phyloP scores from a whole-genome alignment of 2,797 vertebrate species.

The Bovichtus variegatus region DNA sequence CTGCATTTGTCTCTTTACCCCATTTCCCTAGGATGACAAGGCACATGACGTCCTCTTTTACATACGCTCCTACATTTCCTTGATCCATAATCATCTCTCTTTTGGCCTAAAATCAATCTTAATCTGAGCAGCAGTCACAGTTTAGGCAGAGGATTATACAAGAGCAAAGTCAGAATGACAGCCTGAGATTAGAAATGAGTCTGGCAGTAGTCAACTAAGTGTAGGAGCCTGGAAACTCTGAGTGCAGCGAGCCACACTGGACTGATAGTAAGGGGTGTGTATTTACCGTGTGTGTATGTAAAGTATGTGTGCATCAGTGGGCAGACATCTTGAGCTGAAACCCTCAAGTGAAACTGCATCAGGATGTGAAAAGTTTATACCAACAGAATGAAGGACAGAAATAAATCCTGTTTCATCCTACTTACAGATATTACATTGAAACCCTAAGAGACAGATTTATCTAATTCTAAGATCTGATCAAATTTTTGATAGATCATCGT shows the following conservation, averaged over 20 bases:
- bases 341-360: conserved; percentile 19
- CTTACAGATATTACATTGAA: not conserved
- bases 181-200: conserved; percentile 63
- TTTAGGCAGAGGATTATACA: conserved; percentile 58
- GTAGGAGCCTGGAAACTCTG: conserved; percentile 34
- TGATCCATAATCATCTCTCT: conserved; percentile 30
- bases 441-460: not conserved
- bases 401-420: not conserved
- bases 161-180: conserved; percentile 56
- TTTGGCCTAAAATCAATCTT: conserved; percentile 49
- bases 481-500: not conserved
- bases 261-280: not conserved
- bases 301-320: conserved; percentile 1
- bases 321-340: conserved; percentile 3
- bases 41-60: not conserved
- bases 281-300: not conserved
- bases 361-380: conserved; percentile 1
- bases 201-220: conserved; percentile 26
- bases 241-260: not conserved
- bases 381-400: not conserved
- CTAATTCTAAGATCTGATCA: conserved; percentile 6
- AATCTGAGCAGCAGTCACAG: conserved; percentile 52
- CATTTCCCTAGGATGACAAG: not conserved
- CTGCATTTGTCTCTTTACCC: not conserved
- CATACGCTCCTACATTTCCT: conserved; percentile 9